phyloP scores from a whole-genome alignment of 2,888 invertebrate species.

The Entomobrya multifasciata region DNA sequence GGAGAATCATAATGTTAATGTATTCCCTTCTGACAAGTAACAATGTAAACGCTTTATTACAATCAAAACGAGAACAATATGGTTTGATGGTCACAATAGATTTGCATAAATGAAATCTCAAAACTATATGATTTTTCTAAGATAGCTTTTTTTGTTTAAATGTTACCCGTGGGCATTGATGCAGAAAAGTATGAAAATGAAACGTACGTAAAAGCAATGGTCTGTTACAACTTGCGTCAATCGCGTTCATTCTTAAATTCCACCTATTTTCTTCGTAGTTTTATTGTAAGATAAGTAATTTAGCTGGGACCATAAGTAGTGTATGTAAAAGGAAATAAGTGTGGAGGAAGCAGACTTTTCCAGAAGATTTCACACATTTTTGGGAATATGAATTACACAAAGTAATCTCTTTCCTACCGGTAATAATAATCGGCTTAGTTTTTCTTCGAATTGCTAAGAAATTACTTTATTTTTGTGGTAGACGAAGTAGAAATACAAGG shows the following conservation, averaged over 20 bases:
- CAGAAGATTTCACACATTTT: conserved; percentile 15
- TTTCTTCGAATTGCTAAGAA: conserved; percentile 1
- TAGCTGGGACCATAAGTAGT: too few relatives aligned
- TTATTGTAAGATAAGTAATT: too few relatives aligned
- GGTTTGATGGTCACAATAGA: background rate
- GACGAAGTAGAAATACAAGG: too few relatives aligned
- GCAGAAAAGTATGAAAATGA: background rate
- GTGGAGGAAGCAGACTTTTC: too few relatives aligned
- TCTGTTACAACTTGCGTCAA: background rate
- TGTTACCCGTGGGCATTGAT: conserved; percentile 1
- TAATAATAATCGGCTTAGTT: conserved; percentile 17
- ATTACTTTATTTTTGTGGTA: conserved; percentile 17
- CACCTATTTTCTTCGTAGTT: background rate
- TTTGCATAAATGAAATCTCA: too few relatives aligned
- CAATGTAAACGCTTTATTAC: too few relatives aligned
- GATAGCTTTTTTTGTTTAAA: background rate
- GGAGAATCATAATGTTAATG: background rate
- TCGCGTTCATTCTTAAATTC: too few relatives aligned
- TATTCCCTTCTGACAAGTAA: too few relatives aligned
- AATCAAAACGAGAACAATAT: too few relatives aligned
- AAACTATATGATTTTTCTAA: too few relatives aligned
- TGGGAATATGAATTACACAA: background rate
- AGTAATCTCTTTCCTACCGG: background rate
- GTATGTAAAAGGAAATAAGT: too few relatives aligned
- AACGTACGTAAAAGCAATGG: background rate